Evolutionary conservation across 2,797 vertebrate species (phyloP), one percentile per base, ranked within the genome.

Genomic region (Channa striata): DNA sequence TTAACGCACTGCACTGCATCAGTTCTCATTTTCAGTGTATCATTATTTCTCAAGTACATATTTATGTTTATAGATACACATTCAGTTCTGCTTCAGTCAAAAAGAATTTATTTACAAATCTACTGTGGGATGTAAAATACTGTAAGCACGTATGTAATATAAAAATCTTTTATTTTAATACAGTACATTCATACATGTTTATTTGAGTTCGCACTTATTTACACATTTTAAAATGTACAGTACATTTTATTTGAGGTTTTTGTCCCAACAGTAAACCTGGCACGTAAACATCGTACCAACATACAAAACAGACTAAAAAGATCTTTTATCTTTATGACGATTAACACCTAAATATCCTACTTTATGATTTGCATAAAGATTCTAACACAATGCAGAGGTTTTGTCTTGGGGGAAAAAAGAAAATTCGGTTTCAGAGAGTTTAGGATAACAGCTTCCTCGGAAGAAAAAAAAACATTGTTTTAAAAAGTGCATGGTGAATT

Each of bases 111-210:
- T 54, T 64, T 1, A 50, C 19, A 52, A 34, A 14, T 0, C 53
- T 34, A 46, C 51, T 56, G 2, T 59, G 11, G 34, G 8, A 13
- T 19, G 2, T 44, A 59, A 71, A 83, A 23, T 59, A 77, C 21
- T 62, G 50, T 52, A 40, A 56, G 11, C 21, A 74, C 47, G 30
- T 50, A 54, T 81, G n/a, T 17, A 60, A 63, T 86, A 89, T 85
- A 91, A 85, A 89, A 92, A 89, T 84, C 78, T 82, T 93, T 93
- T 93, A 92, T 91, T 94, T 87, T 61, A 65, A 73, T 71, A 86
- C 39, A 59, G 66, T 83, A 77, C 80, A 89, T 88, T 84, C 64
- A 84, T 68, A 83, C 74, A 87, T 62, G 80, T 67, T 67, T 69
- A 81, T 76, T 64, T 83, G 63, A 81, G 67, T 67, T 91, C 73